Conservation (phyloP, 2,113 vertebrate genomes). For the Numenius arquata region DNA sequence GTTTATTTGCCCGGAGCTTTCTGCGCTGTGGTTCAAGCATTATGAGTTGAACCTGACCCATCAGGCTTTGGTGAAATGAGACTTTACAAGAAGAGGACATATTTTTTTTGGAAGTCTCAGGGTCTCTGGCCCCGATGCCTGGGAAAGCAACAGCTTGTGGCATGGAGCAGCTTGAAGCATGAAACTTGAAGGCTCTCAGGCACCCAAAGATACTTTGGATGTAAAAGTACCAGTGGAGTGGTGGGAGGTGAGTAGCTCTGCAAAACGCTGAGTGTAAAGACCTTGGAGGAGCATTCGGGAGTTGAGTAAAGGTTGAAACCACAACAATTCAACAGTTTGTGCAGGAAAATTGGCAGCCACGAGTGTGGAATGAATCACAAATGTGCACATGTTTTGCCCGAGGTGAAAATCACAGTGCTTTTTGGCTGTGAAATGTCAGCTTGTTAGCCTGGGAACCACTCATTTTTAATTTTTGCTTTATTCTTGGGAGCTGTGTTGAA, state of each 20-base stretch:
- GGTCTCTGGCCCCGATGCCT: background rate
- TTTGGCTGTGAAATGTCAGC: slow-evolving; percentile 21
- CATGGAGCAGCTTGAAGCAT: rapidly evolving
- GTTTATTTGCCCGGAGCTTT: background rate
- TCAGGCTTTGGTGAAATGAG: background rate
- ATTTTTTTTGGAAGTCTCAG: background rate
- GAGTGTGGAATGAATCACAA: background rate
- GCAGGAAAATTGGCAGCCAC: background rate
- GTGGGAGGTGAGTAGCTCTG: background rate
- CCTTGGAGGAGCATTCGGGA: background rate
- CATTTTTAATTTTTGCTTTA: background rate
- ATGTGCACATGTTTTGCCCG: slow-evolving; percentile 23
- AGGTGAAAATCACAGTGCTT: background rate
- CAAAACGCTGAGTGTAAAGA: rapidly evolving
- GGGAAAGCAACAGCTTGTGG: background rate
- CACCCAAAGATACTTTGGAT: background rate
- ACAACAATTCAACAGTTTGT: background rate
- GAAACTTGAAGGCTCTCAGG: background rate
- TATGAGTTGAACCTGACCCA: background rate
- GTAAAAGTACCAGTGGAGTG: background rate
- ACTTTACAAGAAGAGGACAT: background rate
- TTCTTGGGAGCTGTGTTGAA: background rate
- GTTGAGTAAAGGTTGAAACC: background rate
- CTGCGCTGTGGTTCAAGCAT: background rate
- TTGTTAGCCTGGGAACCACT: background rate